A percentile compares a stretch with the other conserved stretches of the same genome.
phyloP scores from a whole-genome alignment of 2,113 vertebrate species.

The Mesitornis unicolor region DNA sequence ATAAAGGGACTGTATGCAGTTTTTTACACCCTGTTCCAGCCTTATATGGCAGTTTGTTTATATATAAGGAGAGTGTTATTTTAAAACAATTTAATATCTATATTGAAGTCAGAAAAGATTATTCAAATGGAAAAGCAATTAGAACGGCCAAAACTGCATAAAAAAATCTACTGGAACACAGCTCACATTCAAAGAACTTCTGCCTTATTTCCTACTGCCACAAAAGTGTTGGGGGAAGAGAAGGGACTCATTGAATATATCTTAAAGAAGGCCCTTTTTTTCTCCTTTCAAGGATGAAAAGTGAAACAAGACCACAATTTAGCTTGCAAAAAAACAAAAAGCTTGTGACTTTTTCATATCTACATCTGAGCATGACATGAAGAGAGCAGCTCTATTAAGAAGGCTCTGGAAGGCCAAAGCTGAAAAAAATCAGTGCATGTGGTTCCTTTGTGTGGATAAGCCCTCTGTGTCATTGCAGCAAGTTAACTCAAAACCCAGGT shows the following conservation, averaged over 20 bases:
- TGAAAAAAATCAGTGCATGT: background rate
- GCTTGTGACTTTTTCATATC: background rate
- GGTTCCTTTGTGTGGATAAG: background rate
- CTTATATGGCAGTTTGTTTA: background rate
- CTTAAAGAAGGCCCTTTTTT: background rate
- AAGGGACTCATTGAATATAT: constrained; percentile 32
- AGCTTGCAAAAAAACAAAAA: constrained; percentile 9
- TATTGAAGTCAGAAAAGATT: background rate
- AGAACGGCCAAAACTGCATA: background rate
- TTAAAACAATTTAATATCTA: background rate
- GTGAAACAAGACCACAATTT: constrained; percentile 1
- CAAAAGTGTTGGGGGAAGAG: background rate
- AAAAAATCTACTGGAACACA: constrained; percentile 28
- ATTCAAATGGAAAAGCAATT: background rate
- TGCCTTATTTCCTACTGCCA: constrained; percentile 10
- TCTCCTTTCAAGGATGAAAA: background rate
- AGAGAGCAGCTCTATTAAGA: background rate
- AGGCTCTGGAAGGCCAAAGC: background rate
- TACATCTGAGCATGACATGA: background rate
- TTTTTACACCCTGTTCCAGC: background rate
- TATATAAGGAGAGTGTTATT: background rate
- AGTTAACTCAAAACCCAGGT: background rate
- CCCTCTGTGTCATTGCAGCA: background rate
- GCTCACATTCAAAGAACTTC: constrained; percentile 21
- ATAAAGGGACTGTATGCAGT: background rate